Conservation (phyloP, 2,888 invertebrate species). For the Ectemnius continuus region DNA sequence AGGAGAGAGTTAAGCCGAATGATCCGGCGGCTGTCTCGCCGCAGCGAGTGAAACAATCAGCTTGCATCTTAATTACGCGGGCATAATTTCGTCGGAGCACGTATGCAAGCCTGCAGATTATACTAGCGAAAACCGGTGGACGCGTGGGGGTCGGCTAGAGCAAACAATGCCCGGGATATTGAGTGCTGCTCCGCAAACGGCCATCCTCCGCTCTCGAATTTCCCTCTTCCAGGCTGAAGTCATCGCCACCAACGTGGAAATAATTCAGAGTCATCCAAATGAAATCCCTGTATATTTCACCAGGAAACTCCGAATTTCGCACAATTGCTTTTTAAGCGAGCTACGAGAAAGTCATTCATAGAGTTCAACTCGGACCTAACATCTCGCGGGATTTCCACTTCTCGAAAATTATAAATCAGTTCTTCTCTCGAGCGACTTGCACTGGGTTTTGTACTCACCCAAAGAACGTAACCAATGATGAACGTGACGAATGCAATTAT, state of each 20-base stretch:
- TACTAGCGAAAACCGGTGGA: constrained; percentile 41
- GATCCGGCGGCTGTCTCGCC: not conserved
- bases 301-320: too few relatives aligned
- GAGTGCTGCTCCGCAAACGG: constrained; percentile 39
- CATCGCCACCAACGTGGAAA: constrained; percentile 47
- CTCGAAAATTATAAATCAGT: not conserved
- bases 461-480: constrained; percentile 72
- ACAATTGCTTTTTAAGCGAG: not conserved
- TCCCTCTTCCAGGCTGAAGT: constrained; percentile 27
- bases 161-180: constrained; percentile 58
- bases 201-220: constrained; percentile 32
- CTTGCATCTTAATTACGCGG: constrained; percentile 59
- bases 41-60: constrained; percentile 55
- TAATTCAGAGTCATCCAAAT: constrained; percentile 29
- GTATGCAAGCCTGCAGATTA: constrained; percentile 48
- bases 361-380: not conserved
- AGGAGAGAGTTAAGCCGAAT: too few relatives aligned
- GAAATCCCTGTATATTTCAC: not conserved
- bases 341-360: not conserved
- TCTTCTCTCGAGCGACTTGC: not conserved
- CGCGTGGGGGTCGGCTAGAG: constrained; percentile 49
- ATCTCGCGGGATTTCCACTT: not conserved
- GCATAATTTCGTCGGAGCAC: constrained; percentile 57
- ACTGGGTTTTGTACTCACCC: constrained; percentile 68
- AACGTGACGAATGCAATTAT: constrained; percentile 75